These are phyloP conservation scores for Macropodus opercularis DNA, from an alignment of 2,797 vertebrate genomes.

Conservation along the genomic window DNA sequence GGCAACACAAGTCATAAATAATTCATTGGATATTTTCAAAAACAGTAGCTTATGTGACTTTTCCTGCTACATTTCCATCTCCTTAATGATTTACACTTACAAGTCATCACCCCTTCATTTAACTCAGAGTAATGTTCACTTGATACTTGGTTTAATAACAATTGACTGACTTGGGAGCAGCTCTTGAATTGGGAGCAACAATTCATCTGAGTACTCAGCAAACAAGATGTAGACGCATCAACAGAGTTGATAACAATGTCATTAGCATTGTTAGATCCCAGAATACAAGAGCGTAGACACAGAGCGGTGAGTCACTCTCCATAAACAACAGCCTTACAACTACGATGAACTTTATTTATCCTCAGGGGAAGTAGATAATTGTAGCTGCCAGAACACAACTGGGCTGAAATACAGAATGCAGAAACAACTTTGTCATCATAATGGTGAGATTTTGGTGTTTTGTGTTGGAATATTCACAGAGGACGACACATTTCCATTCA, in stretches of 20 bases:
- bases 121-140: slow-evolving; percentile 23
- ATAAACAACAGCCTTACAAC: slow-evolving; percentile 48
- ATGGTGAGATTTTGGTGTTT: neutral
- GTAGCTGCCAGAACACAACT: slow-evolving; percentile 18
- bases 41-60: slow-evolving; percentile 8
- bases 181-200: slow-evolving; percentile 29
- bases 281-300: slow-evolving; percentile 42
- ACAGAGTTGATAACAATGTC: slow-evolving; percentile 53
- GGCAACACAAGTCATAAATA: slow-evolving; percentile 53
- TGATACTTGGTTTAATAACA: slow-evolving; percentile 38
- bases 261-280: slow-evolving; percentile 52
- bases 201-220: slow-evolving; percentile 34
- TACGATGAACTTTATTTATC: slow-evolving; percentile 36
- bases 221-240: slow-evolving; percentile 47
- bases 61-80: slow-evolving; percentile 6
- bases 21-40: slow-evolving; percentile 41
- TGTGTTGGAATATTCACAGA: neutral
- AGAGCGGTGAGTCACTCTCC: slow-evolving; percentile 54
- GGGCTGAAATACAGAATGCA: slow-evolving; percentile 13
- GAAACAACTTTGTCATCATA: neutral
- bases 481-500: neutral
- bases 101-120: slow-evolving; percentile 33
- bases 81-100: slow-evolving; percentile 29
- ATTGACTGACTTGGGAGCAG: slow-evolving; percentile 40
- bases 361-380: slow-evolving; percentile 41